Base-by-base conservation (phyloP, 1,140 invertebrate genomes). In the Capitella teleta region DNA sequence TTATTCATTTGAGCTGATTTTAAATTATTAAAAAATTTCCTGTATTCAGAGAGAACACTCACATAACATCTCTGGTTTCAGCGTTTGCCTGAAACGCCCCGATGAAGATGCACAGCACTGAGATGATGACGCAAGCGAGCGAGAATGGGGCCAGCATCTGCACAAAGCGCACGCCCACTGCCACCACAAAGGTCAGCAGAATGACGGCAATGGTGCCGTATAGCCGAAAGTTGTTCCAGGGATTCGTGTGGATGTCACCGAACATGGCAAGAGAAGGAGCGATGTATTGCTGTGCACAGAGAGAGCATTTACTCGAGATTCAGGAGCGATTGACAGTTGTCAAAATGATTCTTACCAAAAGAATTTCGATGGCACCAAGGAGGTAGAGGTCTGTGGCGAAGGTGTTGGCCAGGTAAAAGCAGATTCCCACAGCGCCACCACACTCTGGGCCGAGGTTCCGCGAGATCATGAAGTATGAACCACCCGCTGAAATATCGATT, bases 401-500 rank as follows among this genome's bases (percentile, higher is more conserved):
- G 0, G 93, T 97, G 28, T 93, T 99, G 25, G 93, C 95, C 8
- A 94, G 87, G 74, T 98, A 99, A 76, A 98, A 99, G 3, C 98
- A 75, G 77, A 98, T 89, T 23, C 95, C 94, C 12, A 98, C 92
- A 42, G 95, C 94, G 1, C 94, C 93, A 37, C 95, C 95, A 71
- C 96, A 95, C 72, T 98, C 95, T 0, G 95, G 95, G 6, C 95
- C 95, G 49, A 99, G 78, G 50, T 93, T 89, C 61, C 95, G 78
- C 5, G 92, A 95, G 75, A 99, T 98, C 93, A 98, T 97, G 70
- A 98, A 99, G 74, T 99, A 98, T 40, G 93, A 94, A 14, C 95
- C 95, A 36, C 95, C 95, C 1, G 86, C 95, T 32, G 94, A n/a
- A 3, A 28, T 28, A 12, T 10, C 16, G 21, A 40, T n/a, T n/a